A percentile compares a stretch with the other conserved stretches of the same genome.
Evolutionary conservation across 2,888 invertebrate genomes (phyloP).

Genomic region (Caenorhabditis sp.): DNA sequence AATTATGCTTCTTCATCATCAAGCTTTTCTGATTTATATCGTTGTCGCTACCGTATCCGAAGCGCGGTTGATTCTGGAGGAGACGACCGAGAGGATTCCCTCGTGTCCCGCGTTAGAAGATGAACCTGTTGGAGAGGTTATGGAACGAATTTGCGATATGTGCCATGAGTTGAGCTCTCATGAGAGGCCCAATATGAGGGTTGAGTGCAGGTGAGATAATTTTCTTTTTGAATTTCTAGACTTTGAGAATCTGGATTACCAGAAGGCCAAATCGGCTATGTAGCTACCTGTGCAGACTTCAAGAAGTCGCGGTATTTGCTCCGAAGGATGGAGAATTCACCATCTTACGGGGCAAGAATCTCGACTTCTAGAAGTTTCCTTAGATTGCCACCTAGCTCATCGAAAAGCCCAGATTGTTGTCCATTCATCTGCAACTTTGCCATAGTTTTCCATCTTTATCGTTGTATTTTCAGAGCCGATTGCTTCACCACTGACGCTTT

Average conservation of each 20-base stretch:
- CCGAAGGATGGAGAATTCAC: too few relatives aligned
- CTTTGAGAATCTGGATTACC: constrained; percentile 9
- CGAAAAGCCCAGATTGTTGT: too few relatives aligned
- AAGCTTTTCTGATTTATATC: constrained; percentile 28
- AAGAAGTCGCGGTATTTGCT: too few relatives aligned
- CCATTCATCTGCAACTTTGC: too few relatives aligned
- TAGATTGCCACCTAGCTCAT: too few relatives aligned
- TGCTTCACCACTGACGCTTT: constrained; percentile 74
- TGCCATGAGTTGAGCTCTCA: constrained; percentile 75
- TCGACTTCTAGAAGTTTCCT: neutral
- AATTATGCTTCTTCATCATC: neutral
- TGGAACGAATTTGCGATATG: constrained; percentile 77
- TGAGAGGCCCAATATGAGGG: constrained; percentile 70
- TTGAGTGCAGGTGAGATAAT: constrained; percentile 72
- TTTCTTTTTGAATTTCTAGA: neutral
- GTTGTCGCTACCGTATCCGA: constrained; percentile 32
- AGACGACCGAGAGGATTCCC: constrained; percentile 12
- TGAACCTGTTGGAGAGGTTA: constrained; percentile 71
- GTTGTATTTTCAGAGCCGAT: constrained; percentile 71
- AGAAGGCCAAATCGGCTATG: too few relatives aligned
- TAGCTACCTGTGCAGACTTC: too few relatives aligned
- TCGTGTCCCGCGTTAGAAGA: constrained; percentile 69
- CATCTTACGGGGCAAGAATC: too few relatives aligned
- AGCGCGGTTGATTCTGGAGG: constrained; percentile 44
- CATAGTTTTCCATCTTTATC: too few relatives aligned